Base-by-base conservation (phyloP, 2,888 invertebrate species). In the Eucera pruinosa region DNA sequence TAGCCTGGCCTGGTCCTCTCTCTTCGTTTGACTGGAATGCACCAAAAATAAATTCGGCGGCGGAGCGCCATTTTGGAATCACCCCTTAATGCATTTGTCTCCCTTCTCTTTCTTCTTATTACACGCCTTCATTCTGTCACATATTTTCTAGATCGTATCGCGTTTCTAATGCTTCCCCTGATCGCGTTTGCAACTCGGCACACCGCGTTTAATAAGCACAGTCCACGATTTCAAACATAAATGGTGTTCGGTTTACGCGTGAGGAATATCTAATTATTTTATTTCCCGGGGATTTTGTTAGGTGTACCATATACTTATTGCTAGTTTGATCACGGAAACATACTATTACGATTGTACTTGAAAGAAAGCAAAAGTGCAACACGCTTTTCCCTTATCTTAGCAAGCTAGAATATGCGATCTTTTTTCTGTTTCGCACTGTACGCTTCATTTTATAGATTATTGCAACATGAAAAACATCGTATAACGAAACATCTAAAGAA, bases 41-140 rank as follows among this genome's bases (percentile, higher is more conserved):
- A 88, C 89, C 86, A 85, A 89, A 89, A 89, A 89, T 90, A 90
- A 85, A 83, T 87, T 83, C 72, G 78, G 72, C 82, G 84, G 72
- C 85, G 80, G 68, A 76, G 78, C 84, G 87, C 82, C 86, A 79
- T 84, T 77, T 84, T 84, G 75, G 82, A 58, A 76, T 66, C 82
- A 57, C 73, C 74, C 78, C 70, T 72, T 65, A 65, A 79, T 78
- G 78, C 71, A 68, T 78, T 69, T 54, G 61, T 66, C 62, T 55
- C 64, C 43, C 41, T 5, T 52, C 50, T 55, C 67, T 27, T 55
- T 50, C 48, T 43, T 25, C 58, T 60, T 47, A 30, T 23, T 20
- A 15, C 33, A 11, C 15, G 50, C 2, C 33, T 36, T 61, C 74
- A 25, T 58, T 41, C 67, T 54, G 74, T 54, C 67, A 66, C 50